phyloP scores from a whole-genome alignment of 1,140 invertebrate genomes.

The Centruroides vittatus region DNA sequence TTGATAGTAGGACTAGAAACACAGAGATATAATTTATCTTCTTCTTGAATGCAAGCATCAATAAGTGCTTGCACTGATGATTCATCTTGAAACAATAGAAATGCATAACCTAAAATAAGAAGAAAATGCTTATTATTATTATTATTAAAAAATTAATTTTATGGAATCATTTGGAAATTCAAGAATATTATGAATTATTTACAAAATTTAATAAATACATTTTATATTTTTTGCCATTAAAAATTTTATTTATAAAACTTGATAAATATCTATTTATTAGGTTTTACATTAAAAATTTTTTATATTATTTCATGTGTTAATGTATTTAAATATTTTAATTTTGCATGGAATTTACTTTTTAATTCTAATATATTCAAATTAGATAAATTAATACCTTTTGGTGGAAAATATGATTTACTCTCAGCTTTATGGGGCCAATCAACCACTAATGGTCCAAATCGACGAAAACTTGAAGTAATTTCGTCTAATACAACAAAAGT shows the following conservation, averaged over 20 bases:
- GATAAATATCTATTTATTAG: no score
- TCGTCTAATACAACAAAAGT: slow-evolving; percentile 47
- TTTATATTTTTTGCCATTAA: no score
- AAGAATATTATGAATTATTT: no score
- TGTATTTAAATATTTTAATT: no score
- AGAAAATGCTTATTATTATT: slow-evolving; percentile 77
- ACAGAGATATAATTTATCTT: slow-evolving; percentile 94
- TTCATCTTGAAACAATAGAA: slow-evolving; percentile 70
- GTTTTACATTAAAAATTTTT: no score
- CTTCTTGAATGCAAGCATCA: slow-evolving; percentile 93
- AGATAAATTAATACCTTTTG: slow-evolving; percentile 55
- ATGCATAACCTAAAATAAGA: slow-evolving; percentile 41
- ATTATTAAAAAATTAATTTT: no score
- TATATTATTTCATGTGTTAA: no score
- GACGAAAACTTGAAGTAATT: slow-evolving; percentile 91
- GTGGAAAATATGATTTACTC: slow-evolving; percentile 97
- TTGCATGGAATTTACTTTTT: no score
- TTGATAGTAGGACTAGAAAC: slow-evolving; percentile 98
- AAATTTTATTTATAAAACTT: no score
- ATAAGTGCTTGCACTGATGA: slow-evolving; percentile 92
- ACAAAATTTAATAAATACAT: no score
- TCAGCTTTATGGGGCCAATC: slow-evolving; percentile 99
- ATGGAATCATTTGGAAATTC: no score
- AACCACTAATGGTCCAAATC: slow-evolving; percentile 91
- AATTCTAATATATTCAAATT: no score